Conservation (phyloP, 1,140 invertebrate genomes). For the Atta colombica region DNA sequence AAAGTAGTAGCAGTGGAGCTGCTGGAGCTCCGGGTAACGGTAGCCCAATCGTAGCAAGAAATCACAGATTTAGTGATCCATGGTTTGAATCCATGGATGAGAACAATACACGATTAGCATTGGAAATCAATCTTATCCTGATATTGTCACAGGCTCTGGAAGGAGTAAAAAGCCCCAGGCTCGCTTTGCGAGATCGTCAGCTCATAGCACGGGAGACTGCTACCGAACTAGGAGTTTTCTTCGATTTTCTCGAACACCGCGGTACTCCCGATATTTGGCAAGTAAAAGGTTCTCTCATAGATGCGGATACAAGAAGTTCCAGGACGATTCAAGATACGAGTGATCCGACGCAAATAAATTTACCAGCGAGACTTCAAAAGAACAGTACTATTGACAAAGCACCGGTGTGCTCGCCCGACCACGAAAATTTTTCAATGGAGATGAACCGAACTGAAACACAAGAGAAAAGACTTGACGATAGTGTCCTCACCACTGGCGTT, state of each 20-base stretch:
- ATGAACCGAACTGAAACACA: constrained; percentile 1
- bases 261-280: constrained; percentile 73
- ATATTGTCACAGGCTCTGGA: constrained; percentile 84
- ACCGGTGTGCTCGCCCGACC: constrained; percentile 63
- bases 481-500: constrained; percentile 81
- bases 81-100: constrained; percentile 86
- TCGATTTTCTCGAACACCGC: constrained; percentile 84
- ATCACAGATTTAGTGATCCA: constrained; percentile 77
- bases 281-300: constrained; percentile 77
- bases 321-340: constrained; percentile 74
- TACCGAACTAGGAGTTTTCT: constrained; percentile 84
- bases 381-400: constrained; percentile 76
- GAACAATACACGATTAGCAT: constrained; percentile 83
- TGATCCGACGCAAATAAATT: constrained; percentile 42
- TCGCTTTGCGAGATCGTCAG: constrained; percentile 83
- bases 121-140: constrained; percentile 84
- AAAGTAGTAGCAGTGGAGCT: constrained; percentile 65
- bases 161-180: constrained; percentile 83
- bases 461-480: constrained; percentile 66
- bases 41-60: constrained; percentile 68
- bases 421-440: constrained; percentile 55
- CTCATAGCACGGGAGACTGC: constrained; percentile 85
- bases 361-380: constrained; percentile 79
- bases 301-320: constrained; percentile 74
- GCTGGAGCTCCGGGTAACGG: constrained; percentile 54